Evolutionary conservation across 2,888 invertebrate species (phyloP).

Genomic region (Ormia ochracea): DNA sequence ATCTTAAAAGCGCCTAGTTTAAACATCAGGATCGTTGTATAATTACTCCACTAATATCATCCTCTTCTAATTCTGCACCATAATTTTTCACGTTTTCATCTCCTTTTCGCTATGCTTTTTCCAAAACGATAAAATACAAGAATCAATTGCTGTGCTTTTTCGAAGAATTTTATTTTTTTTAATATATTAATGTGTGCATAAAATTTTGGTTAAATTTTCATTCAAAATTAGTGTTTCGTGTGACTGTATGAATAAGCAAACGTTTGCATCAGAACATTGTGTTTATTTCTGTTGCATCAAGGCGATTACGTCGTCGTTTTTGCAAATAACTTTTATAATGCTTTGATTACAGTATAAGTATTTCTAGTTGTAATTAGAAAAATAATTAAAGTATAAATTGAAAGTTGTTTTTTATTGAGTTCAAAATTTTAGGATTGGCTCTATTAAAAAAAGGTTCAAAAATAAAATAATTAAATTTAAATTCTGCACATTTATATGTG

Average conservation of each 20-base stretch:
- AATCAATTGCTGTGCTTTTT: too few relatives aligned
- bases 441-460: too few relatives aligned
- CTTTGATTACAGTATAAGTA: background rate
- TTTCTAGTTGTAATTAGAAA: background rate
- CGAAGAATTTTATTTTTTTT: too few relatives aligned
- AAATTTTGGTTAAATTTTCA: constrained; percentile 15
- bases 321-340: background rate
- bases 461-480: too few relatives aligned
- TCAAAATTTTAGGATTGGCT: background rate
- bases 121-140: too few relatives aligned
- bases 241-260: background rate
- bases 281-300: constrained; percentile 11
- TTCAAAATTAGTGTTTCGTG: constrained; percentile 5
- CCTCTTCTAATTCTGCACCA: too few relatives aligned
- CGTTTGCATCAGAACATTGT: background rate
- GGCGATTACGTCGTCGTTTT: constrained; percentile 43
- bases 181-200: background rate
- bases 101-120: too few relatives aligned
- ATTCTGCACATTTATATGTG: too few relatives aligned
- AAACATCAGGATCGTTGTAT: too few relatives aligned
- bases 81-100: too few relatives aligned
- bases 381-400: background rate
- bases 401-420: background rate
- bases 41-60: too few relatives aligned
- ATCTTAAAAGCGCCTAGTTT: too few relatives aligned